A percentile compares a stretch with the other conserved stretches of the same genome.
Evolutionary conservation across 1,140 invertebrate species (phyloP).

Genomic region (Meloidogyne floridensis): DNA sequence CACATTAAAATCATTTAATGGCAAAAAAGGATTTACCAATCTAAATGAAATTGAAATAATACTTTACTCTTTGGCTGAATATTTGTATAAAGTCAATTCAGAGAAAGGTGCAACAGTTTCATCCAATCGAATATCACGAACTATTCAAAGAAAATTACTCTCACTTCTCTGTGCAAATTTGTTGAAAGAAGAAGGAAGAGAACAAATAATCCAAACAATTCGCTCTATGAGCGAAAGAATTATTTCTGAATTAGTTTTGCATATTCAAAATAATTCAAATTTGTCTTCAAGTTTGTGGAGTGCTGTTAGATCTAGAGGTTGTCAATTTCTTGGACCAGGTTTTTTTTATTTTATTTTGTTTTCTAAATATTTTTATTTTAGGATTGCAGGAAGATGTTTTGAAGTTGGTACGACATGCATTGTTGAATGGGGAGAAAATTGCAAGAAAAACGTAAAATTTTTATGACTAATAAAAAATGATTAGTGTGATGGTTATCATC

Average conservation of each 20-base stretch:
- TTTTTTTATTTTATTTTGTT: slow-evolving; percentile 40
- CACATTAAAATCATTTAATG: slow-evolving; percentile 7
- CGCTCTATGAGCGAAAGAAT: slow-evolving; percentile 88
- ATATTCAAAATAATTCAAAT: slow-evolving; percentile 89
- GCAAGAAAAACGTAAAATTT: slow-evolving; percentile 80
- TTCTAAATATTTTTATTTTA: slow-evolving; percentile 30
- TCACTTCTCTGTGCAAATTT: slow-evolving; percentile 74
- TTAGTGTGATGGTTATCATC: too few relatives aligned
- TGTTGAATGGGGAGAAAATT: slow-evolving; percentile 93
- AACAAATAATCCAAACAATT: slow-evolving; percentile 74
- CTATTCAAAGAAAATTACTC: slow-evolving; percentile 92
- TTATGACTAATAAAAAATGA: too few relatives aligned
- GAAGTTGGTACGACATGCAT: slow-evolving; percentile 85
- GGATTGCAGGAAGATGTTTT: slow-evolving; percentile 95
- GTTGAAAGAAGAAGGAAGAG: slow-evolving; percentile 69
- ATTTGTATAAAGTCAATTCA: slow-evolving; percentile 47
- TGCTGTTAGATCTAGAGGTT: slow-evolving; percentile 89
- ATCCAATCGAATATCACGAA: slow-evolving; percentile 74
- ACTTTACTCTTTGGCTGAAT: slow-evolving; percentile 28
- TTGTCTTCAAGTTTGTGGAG: slow-evolving; percentile 92
- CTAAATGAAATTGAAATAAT: slow-evolving; percentile 16
- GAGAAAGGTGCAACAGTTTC: slow-evolving; percentile 49
- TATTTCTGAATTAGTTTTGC: slow-evolving; percentile 88
- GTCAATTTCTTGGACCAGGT: slow-evolving; percentile 96
- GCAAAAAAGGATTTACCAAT: slow-evolving; percentile 8